phyloP scores from a whole-genome alignment of 2,113 vertebrate genomes.

The Hylia prasina region DNA sequence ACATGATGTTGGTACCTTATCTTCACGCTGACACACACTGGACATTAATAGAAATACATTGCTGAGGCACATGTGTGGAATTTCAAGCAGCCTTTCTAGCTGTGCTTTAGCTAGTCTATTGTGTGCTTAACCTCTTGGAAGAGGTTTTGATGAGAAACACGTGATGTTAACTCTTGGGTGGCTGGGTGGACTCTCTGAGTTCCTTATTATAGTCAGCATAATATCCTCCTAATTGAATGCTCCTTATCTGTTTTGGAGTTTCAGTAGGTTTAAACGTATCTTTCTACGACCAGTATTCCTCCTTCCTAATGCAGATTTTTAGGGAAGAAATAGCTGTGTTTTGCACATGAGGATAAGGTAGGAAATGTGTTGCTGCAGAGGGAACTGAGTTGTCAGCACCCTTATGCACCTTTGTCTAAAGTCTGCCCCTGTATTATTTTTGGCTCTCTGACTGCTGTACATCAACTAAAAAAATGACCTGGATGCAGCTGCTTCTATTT shows the following conservation, averaged over 20 bases:
- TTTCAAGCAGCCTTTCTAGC: slow-evolving; percentile 73
- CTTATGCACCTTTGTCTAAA: not conserved
- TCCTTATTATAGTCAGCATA: not conserved
- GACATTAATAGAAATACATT: slow-evolving; percentile 88
- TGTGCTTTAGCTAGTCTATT: slow-evolving; percentile 77
- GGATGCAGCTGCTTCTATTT: not conserved
- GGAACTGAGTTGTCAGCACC: not conserved
- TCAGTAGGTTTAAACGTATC: slow-evolving; percentile 17
- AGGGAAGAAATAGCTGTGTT: not conserved
- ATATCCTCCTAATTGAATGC: not conserved
- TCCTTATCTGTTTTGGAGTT: slow-evolving; percentile 9
- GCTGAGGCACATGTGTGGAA: slow-evolving; percentile 77
- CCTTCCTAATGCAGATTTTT: not conserved
- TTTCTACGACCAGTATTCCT: not conserved
- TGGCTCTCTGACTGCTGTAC: not conserved
- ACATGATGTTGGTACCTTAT: slow-evolving; percentile 85
- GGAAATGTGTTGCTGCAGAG: not conserved
- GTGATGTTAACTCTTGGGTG: slow-evolving; percentile 57
- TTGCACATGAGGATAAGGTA: not conserved
- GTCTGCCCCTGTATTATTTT: slow-evolving; percentile 1
- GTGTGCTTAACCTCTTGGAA: slow-evolving; percentile 73
- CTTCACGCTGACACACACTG: slow-evolving; percentile 84
- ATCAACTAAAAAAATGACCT: not conserved
- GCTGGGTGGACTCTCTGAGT: not conserved
- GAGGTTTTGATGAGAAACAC: slow-evolving; percentile 70